Evolutionary conservation across 2,888 invertebrate genomes (phyloP).

Genomic region (Cephus runcator): DNA sequence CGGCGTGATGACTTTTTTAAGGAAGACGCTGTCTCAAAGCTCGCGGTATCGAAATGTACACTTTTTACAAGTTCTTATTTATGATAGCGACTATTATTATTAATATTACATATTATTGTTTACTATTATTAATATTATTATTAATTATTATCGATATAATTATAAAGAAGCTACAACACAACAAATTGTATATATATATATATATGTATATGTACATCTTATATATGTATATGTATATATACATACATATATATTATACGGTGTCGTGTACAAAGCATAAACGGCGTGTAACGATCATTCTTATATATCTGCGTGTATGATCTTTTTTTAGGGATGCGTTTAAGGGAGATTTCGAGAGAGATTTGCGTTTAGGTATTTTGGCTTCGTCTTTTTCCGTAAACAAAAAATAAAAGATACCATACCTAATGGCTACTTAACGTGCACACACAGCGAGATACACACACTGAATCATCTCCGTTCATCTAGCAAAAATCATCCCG

Average conservation of each 20-base stretch:
- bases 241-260: slow-evolving; percentile 26
- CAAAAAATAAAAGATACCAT: slow-evolving; percentile 13
- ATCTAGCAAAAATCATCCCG: neutral
- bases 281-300: slow-evolving; percentile 37
- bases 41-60: slow-evolving; percentile 50
- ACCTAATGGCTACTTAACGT: slow-evolving; percentile 29
- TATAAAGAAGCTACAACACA: slow-evolving; percentile 18
- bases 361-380: slow-evolving; percentile 37
- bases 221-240: neutral
- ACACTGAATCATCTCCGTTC: neutral
- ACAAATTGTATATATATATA: too few species aligned
- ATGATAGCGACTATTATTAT: slow-evolving; percentile 55
- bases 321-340: slow-evolving; percentile 13
- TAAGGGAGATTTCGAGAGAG: slow-evolving; percentile 13
- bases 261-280: slow-evolving; percentile 48
- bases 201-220: too few species aligned
- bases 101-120: slow-evolving; percentile 32
- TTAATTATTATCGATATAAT: slow-evolving; percentile 39
- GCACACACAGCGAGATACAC: too few species aligned
- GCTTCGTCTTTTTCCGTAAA: slow-evolving; percentile 30
- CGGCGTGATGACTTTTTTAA: slow-evolving; percentile 51
- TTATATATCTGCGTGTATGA: slow-evolving; percentile 34
- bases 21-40: slow-evolving; percentile 42
- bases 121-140: slow-evolving; percentile 35
- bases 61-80: slow-evolving; percentile 62